Percentiles rank a stretch among this genome's conserved stretches.
These are phyloP conservation scores for Lucifuga dentata DNA, from an alignment of 2,113 vertebrate genomes.

Conservation along the genomic window DNA sequence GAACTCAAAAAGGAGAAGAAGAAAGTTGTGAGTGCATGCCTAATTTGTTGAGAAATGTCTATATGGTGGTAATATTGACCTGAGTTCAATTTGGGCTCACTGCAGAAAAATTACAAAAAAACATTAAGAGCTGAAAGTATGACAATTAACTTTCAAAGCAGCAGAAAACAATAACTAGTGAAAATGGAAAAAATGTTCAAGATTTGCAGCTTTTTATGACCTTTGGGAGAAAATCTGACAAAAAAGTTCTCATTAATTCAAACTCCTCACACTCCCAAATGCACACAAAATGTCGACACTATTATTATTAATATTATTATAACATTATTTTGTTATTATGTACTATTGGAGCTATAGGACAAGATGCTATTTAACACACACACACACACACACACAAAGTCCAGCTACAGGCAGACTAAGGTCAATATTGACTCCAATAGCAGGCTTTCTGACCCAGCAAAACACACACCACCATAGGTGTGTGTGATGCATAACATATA, in stretches of 20 bases:
- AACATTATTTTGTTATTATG: slow-evolving; percentile 30
- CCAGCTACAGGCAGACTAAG: slow-evolving; percentile 28
- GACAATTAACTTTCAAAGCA: slow-evolving; percentile 12
- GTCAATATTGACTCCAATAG: slow-evolving; percentile 77
- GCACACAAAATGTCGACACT: slow-evolving; percentile 12
- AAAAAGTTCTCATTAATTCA: background rate
- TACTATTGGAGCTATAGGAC: slow-evolving; percentile 18
- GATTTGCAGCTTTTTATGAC: slow-evolving; percentile 25
- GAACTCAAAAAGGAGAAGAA: too few species aligned
- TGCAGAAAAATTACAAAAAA: slow-evolving; percentile 8
- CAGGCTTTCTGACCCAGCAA: slow-evolving; percentile 49
- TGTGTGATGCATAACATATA: slow-evolving; percentile 37
- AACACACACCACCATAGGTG: slow-evolving; percentile 35
- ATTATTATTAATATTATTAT: too few species aligned
- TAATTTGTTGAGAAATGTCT: too few species aligned
- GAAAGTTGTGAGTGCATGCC: too few species aligned
- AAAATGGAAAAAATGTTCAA: slow-evolving; percentile 10
- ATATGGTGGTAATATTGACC: slow-evolving; percentile 24
- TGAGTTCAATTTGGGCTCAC: slow-evolving; percentile 8
- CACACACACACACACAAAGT: slow-evolving; percentile 5
- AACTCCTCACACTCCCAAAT: background rate
- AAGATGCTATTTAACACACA: slow-evolving; percentile 44
- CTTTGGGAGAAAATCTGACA: background rate
- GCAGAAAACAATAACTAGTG: slow-evolving; percentile 27
- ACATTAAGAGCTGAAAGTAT: slow-evolving; percentile 12